Evolutionary conservation across 2,113 vertebrate species (phyloP).

Genomic region (Tragelaphus imberbis): DNA sequence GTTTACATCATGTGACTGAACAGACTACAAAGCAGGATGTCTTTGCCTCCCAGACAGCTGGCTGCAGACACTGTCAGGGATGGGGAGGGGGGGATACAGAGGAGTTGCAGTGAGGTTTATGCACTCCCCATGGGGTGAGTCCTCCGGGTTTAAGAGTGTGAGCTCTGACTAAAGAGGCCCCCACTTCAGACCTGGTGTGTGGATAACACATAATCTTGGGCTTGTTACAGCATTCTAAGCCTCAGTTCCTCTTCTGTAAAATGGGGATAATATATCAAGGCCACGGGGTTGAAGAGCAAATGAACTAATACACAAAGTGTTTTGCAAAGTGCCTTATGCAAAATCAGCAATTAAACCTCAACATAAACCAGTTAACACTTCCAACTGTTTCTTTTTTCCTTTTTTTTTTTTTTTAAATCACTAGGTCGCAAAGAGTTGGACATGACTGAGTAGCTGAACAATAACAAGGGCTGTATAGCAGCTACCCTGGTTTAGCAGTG

Average conservation of each 20-base stretch:
- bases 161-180: background rate
- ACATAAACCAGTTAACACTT: background rate
- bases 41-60: too few species aligned
- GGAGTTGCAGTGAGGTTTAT: background rate
- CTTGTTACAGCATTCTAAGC: background rate
- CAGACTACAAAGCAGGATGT: background rate
- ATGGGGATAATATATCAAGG: background rate
- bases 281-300: background rate
- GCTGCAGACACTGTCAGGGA: background rate
- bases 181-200: background rate
- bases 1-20: background rate
- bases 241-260: background rate
- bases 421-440: background rate
- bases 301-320: rapidly evolving
- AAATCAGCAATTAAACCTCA: background rate
- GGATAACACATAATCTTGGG: rapidly evolving
- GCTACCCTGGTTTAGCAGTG: background rate
- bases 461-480: background rate
- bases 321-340: background rate
- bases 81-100: background rate
- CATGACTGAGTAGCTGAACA: background rate
- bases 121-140: background rate
- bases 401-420: background rate
- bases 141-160: background rate
- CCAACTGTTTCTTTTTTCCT: background rate